These are phyloP conservation scores for Lysandra bellargus DNA, from an alignment of 2,888 invertebrate species.

Conservation along the genomic window DNA sequence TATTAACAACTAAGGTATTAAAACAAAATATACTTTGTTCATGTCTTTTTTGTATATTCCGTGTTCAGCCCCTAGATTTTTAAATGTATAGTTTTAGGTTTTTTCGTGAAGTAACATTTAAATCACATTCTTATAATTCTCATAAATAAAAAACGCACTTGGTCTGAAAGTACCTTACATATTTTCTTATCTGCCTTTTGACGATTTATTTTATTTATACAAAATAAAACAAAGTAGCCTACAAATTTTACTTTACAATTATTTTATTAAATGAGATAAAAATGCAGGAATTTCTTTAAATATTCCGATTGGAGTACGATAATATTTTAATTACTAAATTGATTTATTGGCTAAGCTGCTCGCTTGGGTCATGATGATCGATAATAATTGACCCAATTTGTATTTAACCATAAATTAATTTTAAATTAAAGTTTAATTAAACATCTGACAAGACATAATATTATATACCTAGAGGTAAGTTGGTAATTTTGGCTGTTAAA, in stretches of 20 bases:
- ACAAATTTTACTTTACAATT: not conserved
- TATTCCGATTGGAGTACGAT: not conserved
- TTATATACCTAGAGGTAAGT: too few relatives aligned
- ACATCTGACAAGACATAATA: not conserved
- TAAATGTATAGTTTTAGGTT: too few relatives aligned
- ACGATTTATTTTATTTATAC: conserved; percentile 14
- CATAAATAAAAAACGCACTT: not conserved
- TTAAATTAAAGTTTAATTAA: not conserved
- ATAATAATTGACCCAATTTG: not conserved
- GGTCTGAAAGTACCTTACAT: not conserved
- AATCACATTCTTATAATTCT: not conserved
- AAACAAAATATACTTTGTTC: too few relatives aligned
- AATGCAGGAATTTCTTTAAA: conserved; percentile 14
- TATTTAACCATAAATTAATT: not conserved
- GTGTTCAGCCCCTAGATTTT: too few relatives aligned
- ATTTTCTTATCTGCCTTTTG: not conserved
- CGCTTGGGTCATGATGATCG: not conserved
- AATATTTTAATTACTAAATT: not conserved
- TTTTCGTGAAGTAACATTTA: not conserved
- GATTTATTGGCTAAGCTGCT: conserved; percentile 3
- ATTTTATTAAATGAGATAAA: not conserved
- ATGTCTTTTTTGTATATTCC: too few relatives aligned
- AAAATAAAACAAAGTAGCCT: conserved; percentile 12
- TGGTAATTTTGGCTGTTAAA: too few relatives aligned
- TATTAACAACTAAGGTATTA: too few relatives aligned